Conservation (phyloP, 2,888 invertebrate genomes). For the Elaeidobius kamerunicus region DNA sequence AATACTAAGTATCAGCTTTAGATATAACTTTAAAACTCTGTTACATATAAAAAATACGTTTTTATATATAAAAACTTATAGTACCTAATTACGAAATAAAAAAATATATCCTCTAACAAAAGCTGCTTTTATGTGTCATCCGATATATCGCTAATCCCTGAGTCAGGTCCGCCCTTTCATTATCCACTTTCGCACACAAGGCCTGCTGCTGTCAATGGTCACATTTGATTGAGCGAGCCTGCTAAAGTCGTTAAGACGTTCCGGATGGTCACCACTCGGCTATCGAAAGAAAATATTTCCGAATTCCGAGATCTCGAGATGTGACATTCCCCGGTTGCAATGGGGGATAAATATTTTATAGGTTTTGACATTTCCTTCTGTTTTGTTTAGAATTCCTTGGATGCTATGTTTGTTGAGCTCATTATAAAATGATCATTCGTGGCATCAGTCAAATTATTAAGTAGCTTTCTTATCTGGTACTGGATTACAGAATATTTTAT, state of each 20-base stretch:
- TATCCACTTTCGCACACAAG: conserved; percentile 23
- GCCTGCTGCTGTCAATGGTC: conserved; percentile 25
- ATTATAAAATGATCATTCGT: too few species aligned
- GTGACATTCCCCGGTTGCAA: conserved; percentile 15
- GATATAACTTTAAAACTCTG: too few species aligned
- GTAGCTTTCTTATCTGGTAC: background rate
- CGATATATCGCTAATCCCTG: conserved; percentile 15
- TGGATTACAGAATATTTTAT: background rate
- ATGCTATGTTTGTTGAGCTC: background rate
- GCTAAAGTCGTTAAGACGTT: conserved; percentile 27
- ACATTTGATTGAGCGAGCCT: conserved; percentile 25
- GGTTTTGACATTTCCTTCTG: conserved; percentile 5
- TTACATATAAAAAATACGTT: too few species aligned
- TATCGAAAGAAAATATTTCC: conserved; percentile 21
- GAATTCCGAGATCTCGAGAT: conserved; percentile 19
- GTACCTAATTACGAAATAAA: too few species aligned
- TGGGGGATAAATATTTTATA: conserved; percentile 19
- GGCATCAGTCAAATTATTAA: too few species aligned
- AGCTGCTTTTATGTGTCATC: conserved; percentile 7
- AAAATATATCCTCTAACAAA: too few species aligned
- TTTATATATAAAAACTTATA: too few species aligned
- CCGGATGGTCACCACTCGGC: conserved; percentile 26
- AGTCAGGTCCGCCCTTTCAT: conserved; percentile 23
- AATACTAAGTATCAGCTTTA: too few species aligned
- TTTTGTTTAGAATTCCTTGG: too few species aligned